Conservation (phyloP, 1,140 invertebrate genomes). For the Limonius californicus region DNA sequence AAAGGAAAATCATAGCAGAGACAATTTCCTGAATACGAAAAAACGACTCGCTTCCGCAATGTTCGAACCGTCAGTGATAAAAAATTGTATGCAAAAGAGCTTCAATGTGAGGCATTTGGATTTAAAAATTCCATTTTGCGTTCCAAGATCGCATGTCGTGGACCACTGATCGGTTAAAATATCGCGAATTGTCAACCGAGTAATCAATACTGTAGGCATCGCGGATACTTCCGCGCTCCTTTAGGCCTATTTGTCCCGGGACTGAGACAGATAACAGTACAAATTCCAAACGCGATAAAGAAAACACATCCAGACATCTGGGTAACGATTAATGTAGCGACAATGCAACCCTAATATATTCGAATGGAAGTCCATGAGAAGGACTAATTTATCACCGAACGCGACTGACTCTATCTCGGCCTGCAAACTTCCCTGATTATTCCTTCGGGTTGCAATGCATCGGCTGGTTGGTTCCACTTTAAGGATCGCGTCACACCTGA, state of each 20-base stretch:
- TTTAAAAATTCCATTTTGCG: no score
- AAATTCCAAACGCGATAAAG: constrained; percentile 11
- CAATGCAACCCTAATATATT: constrained; percentile 38
- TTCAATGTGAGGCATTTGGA: no score
- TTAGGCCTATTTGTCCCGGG: neutral
- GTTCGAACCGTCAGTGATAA: no score
- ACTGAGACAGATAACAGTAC: constrained; percentile 1
- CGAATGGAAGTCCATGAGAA: constrained; percentile 20
- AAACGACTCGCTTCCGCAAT: no score
- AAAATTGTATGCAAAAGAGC: no score
- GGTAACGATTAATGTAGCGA: constrained; percentile 41
- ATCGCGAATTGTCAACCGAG: neutral
- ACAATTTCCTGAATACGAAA: no score
- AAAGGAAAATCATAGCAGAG: no score
- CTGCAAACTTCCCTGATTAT: neutral
- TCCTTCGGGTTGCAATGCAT: constrained; percentile 8
- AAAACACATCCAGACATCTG: constrained; percentile 26
- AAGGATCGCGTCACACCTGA: constrained; percentile 29
- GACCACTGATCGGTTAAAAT: neutral
- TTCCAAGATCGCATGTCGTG: no score
- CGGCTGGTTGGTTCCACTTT: constrained; percentile 29
- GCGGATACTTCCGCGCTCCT: constrained; percentile 2
- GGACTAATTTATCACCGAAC: constrained; percentile 26
- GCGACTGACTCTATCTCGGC: neutral
- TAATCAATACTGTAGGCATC: neutral